Base-by-base conservation (phyloP, 2,797 vertebrate species). In the Eospalax fontanierii region DNA sequence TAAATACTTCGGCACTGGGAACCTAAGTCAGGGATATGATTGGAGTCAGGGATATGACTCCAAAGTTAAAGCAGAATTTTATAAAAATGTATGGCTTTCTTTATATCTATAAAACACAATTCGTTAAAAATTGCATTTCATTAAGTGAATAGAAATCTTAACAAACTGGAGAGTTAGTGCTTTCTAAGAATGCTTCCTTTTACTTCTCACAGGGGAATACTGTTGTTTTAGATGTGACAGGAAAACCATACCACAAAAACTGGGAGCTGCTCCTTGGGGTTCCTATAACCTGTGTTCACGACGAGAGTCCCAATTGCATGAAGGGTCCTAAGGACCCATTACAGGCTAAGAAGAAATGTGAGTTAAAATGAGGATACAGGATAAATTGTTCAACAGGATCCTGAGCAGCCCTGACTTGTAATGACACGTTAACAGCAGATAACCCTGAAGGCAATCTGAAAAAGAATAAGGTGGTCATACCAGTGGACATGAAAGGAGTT, bases 181-280 rank as follows among this genome's bases (percentile, higher is more conserved):
- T 96, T 95, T 97, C 84, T 95, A 75, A 96, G 94, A 93, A 89
- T 92, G 61, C 50, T 92, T 93, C 84, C 33, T 46, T 92, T 96
- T 61, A 33, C 40, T 96, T 9, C 6, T 7, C 70, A 16, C 2
- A 57, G 12, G 10, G 68, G 12, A 38, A 61, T 11, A 2, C 10
- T 68, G 68, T 97, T 93, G 96, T 18, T 87, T 94, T 94, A 89
- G 83, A 93, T 96, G 95, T 92, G 73, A 92, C 95, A 84, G 24
- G 21, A 92, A 30, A 94, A 87, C 38, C 76, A 84, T 73, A 79
- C 46, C 81, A 65, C 21, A 33, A 35, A 68, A 91, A 63, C 46
- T 26, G 85, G 38, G 71, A 90, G 68, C 40, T 24, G 85, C 35
- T 94, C 26, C 43, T 87, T 16, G 18, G 16, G 61, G 86, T 90